These are phyloP conservation scores for Coenonympha arcania DNA, from an alignment of 2,888 invertebrate genomes.

Conservation along the genomic window DNA sequence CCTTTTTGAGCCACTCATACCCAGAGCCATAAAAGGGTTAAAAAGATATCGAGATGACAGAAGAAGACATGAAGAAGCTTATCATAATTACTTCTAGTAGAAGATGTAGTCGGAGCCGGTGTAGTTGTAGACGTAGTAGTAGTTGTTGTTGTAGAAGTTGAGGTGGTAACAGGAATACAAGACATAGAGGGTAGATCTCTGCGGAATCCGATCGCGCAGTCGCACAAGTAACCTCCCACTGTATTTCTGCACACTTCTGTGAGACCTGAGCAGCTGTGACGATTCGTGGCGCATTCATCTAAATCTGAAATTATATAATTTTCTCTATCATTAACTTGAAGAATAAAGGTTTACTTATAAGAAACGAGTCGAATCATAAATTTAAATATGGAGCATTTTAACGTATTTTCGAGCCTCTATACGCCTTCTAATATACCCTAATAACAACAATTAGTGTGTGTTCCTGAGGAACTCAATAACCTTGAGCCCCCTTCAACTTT, in stretches of 20 bases:
- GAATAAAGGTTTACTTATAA: no score
- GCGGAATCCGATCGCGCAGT: conserved; percentile 85
- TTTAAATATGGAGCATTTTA: no score
- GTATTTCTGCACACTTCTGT: conserved; percentile 85
- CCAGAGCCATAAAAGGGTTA: no score
- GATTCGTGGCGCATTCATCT: conserved; percentile 80
- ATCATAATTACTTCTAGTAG: conserved; percentile 20
- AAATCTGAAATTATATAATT: conserved; percentile 76
- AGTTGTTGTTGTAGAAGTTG: conserved; percentile 22
- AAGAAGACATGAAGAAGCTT: no score
- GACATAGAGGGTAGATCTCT: conserved; percentile 71
- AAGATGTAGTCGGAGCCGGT: conserved; percentile 27
- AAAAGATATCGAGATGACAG: no score
- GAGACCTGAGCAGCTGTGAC: conserved; percentile 71
- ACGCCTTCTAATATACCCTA: no score
- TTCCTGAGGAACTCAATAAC: no score
- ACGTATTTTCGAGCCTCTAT: no score
- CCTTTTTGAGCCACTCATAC: no score
- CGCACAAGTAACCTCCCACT: conserved; percentile 88
- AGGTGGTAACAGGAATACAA: conserved; percentile 36
- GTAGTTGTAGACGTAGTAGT: conserved; percentile 35
- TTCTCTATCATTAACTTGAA: neutral
- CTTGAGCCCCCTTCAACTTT: no score
- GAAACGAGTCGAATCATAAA: no score
- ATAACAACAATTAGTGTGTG: no score